A percentile compares a stretch with the other conserved stretches of the same genome.
Conservation (phyloP, 2,113 vertebrate genomes). For the Helogale parvula region DNA sequence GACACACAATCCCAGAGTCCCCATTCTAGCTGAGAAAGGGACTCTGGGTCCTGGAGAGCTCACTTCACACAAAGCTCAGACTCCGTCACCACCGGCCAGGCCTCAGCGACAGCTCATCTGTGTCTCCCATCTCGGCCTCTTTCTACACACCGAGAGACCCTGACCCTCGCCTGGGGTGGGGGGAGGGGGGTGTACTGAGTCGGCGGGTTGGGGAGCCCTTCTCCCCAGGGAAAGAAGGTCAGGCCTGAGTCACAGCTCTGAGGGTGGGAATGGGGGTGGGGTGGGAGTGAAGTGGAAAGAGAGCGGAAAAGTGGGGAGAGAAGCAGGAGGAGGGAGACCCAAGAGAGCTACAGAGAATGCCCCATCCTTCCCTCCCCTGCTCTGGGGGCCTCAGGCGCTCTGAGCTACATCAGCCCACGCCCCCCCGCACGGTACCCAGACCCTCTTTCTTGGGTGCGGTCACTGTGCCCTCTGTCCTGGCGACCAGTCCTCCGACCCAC, state of each 20-base stretch:
- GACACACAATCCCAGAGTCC: background rate
- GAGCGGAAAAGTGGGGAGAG: background rate
- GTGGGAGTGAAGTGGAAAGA: background rate
- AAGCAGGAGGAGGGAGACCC: background rate
- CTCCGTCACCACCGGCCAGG: background rate
- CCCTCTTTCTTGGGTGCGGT: background rate
- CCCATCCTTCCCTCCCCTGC: too few relatives aligned
- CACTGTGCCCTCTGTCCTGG: background rate
- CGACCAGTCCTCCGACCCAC: background rate
- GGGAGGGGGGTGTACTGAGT: too few relatives aligned
- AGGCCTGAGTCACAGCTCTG: constrained; percentile 53
- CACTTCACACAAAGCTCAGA: background rate
- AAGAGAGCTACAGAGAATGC: background rate
- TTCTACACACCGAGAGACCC: background rate
- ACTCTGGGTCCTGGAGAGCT: background rate
- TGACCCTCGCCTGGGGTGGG: background rate
- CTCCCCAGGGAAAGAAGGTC: constrained; percentile 32
- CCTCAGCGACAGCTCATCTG: background rate
- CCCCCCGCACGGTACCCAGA: background rate
- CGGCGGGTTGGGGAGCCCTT: background rate
- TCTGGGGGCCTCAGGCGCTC: background rate
- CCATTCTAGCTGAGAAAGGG: background rate
- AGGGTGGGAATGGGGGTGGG: background rate
- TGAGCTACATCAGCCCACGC: background rate
- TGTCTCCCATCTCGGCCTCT: background rate